Conservation (phyloP, 2,888 invertebrate species). For the Pristionchus maxplancki region DNA sequence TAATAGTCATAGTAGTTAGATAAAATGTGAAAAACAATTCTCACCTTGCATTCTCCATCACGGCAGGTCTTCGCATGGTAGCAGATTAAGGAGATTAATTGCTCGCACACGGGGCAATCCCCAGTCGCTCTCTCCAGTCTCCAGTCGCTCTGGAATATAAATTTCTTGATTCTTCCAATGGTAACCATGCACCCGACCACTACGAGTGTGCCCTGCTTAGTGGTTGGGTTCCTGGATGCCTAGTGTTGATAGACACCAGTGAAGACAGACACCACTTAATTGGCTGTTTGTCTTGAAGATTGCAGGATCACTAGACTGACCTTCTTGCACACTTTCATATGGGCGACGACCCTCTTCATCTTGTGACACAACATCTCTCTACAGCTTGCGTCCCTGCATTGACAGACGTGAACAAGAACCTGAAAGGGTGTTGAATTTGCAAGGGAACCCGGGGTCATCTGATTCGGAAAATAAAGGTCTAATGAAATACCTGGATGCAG, state of each 20-base stretch:
- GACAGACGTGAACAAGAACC: background rate
- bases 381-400: background rate
- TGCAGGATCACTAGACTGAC: background rate
- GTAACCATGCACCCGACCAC: no score
- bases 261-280: no score
- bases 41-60: constrained; percentile 78
- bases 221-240: no score
- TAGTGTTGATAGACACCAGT: no score
- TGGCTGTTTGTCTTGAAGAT: no score
- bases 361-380: background rate
- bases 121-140: background rate
- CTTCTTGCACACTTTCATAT: background rate
- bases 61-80: constrained; percentile 81
- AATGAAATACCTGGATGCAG: no score
- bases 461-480: background rate
- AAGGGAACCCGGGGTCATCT: background rate
- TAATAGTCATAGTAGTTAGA: no score
- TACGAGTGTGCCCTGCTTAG: no score
- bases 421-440: no score
- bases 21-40: constrained; percentile 31
- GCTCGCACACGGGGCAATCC: background rate
- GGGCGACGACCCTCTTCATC: background rate
- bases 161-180: no score
- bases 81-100: background rate
- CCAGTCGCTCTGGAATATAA: no score